A percentile compares a stretch with the other conserved stretches of the same genome.
Evolutionary conservation across 2,888 invertebrate genomes (phyloP).

Genomic region (Trisateles emortualis): DNA sequence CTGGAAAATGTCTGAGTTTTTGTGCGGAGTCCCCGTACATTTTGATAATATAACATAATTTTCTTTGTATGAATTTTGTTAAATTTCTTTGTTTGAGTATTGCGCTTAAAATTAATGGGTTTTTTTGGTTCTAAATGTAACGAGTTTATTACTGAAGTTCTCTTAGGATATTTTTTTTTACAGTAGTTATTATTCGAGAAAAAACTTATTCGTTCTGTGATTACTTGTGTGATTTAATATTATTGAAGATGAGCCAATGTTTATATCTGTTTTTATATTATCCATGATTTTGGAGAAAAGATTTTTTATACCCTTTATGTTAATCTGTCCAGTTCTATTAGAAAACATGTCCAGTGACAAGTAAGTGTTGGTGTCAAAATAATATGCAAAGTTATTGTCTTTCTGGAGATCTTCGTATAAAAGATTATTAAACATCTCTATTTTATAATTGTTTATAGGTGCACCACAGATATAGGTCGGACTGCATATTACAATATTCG

Average conservation of each 20-base stretch:
- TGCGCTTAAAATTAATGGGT: neutral
- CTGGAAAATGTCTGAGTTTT: neutral
- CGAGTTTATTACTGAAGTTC: too few relatives aligned
- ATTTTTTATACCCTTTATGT: neutral
- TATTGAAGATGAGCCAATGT: neutral
- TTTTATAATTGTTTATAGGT: neutral
- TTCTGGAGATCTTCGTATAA: neutral
- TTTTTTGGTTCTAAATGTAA: too few relatives aligned
- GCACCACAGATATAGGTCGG: conserved; percentile 3
- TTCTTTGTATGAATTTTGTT: neutral
- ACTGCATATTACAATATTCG: neutral
- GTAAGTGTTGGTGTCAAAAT: neutral
- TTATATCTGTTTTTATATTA: neutral
- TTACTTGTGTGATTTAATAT: neutral
- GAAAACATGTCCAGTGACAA: neutral
- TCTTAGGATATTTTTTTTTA: too few relatives aligned
- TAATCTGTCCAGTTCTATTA: neutral
- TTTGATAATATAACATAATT: neutral
- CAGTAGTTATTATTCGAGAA: neutral
- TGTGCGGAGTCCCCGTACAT: too few relatives aligned
- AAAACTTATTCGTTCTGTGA: neutral
- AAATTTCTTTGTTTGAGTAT: neutral
- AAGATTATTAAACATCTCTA: neutral
- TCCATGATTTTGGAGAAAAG: neutral
- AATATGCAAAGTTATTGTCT: neutral